Percentiles rank a stretch among this genome's conserved stretches.
Conservation (phyloP, 2,797 vertebrate genomes). For the Muscicapa striata region DNA sequence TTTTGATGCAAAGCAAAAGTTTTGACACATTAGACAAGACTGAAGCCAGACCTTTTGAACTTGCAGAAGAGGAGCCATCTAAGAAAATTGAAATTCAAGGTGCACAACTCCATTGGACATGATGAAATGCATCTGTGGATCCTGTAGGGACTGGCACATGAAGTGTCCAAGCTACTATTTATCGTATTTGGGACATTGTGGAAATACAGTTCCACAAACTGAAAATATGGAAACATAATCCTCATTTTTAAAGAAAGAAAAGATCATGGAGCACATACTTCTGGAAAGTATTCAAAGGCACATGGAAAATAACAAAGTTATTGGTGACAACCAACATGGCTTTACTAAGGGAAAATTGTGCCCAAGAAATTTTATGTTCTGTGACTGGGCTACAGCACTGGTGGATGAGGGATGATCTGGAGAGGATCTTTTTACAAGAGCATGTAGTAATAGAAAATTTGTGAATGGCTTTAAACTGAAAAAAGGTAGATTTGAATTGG, state of each 20-base stretch:
- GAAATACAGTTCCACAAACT: not conserved
- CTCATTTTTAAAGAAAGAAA: not conserved
- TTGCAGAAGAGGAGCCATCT: not conserved
- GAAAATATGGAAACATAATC: not conserved
- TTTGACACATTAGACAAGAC: not conserved
- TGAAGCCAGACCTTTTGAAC: not conserved
- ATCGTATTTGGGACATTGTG: not conserved
- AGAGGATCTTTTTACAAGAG: not conserved
- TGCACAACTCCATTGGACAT: accelerated
- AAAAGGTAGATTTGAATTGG: not conserved
- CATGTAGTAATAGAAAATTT: not conserved
- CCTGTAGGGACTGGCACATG: not conserved
- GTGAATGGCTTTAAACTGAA: not conserved
- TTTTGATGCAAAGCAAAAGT: not conserved
- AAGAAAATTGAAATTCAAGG: not conserved
- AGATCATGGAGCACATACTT: not conserved
- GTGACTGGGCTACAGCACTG: not conserved
- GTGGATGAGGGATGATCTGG: not conserved
- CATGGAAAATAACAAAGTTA: not conserved
- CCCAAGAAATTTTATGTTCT: not conserved
- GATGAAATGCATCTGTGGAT: not conserved
- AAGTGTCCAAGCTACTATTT: not conserved
- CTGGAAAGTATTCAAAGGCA: not conserved
- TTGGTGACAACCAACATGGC: not conserved
- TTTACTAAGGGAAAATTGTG: not conserved